Percentiles rank a stretch among this genome's conserved stretches.
Conservation (phyloP, 2,888 invertebrate species). For the Muschampia plurimacula region DNA sequence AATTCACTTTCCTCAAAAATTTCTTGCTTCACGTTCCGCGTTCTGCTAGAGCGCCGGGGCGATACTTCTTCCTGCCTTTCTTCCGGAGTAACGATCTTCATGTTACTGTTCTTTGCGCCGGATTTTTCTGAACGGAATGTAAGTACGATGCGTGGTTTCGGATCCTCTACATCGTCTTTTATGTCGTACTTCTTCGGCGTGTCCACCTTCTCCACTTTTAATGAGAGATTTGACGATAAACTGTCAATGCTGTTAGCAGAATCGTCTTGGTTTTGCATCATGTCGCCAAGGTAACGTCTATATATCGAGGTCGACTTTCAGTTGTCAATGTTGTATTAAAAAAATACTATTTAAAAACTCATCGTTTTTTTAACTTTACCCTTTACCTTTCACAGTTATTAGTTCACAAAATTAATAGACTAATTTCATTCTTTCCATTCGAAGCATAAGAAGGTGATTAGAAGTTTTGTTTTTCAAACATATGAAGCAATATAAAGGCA, state of each 20-base stretch:
- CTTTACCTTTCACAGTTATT: no score
- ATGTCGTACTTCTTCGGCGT: constrained; percentile 58
- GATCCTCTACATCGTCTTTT: constrained; percentile 68
- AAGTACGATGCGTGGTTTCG: constrained; percentile 86
- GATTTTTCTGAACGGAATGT: constrained; percentile 87
- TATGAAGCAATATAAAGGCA: no score
- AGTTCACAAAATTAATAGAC: no score
- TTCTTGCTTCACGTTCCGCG: constrained; percentile 67
- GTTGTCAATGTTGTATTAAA: not conserved
- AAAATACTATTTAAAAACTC: not conserved
- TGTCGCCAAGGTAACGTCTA: constrained; percentile 63
- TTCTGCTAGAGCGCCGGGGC: constrained; percentile 68
- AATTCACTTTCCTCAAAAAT: constrained; percentile 68
- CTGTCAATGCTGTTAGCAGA: constrained; percentile 54
- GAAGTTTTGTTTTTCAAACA: no score
- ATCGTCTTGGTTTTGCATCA: constrained; percentile 69
- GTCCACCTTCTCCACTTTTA: constrained; percentile 63
- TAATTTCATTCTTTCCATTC: no score
- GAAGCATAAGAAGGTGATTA: no score
- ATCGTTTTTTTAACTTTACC: not conserved
- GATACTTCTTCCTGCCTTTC: constrained; percentile 74
- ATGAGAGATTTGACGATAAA: constrained; percentile 50
- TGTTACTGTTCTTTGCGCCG: constrained; percentile 80
- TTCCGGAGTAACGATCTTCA: constrained; percentile 80
- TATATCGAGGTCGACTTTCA: constrained; percentile 43